Percentiles rank a stretch among this genome's conserved stretches.
phyloP scores from a whole-genome alignment of 2,113 vertebrate species.

The Oncorhynchus nerka region DNA sequence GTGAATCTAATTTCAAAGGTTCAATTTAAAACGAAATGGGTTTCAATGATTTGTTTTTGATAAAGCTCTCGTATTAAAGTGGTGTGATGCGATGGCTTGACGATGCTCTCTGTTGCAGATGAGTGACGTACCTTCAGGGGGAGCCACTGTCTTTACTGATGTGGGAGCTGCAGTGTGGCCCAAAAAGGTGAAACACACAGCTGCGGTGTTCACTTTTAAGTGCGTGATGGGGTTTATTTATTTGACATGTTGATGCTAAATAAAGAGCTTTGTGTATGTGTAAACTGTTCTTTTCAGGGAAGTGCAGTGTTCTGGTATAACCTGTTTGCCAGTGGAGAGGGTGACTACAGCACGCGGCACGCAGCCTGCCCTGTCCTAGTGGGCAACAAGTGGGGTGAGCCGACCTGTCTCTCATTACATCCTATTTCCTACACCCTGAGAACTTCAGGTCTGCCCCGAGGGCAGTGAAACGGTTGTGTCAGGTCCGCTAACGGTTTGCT shows the following conservation, averaged over 20 bases:
- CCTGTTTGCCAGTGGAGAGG: slow-evolving; percentile 87
- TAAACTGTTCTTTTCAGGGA: slow-evolving; percentile 70
- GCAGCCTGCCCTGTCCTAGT: slow-evolving; percentile 93
- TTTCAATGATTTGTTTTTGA: no score
- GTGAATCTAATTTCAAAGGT: neutral
- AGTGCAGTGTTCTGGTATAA: slow-evolving; percentile 98
- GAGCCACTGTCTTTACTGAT: slow-evolving; percentile 94
- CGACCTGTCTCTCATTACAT: neutral
- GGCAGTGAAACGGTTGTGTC: no score
- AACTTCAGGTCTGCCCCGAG: no score
- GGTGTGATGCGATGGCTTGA: slow-evolving; percentile 42
- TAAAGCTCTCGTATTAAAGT: slow-evolving; percentile 38
- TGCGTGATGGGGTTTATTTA: neutral
- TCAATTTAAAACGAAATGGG: no score
- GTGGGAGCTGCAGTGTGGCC: slow-evolving; percentile 88
- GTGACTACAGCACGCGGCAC: slow-evolving; percentile 90
- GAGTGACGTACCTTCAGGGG: slow-evolving; percentile 93
- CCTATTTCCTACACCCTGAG: neutral
- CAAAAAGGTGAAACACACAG: slow-evolving; percentile 76
- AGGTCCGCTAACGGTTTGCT: no score
- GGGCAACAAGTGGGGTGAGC: slow-evolving; percentile 97
- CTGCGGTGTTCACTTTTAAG: neutral
- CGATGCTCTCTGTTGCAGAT: slow-evolving; percentile 81
- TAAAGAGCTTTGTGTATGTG: neutral
- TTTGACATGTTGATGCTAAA: neutral